Evolutionary conservation across 2,113 vertebrate species (phyloP).

Genomic region (Cichladusa arquata): DNA sequence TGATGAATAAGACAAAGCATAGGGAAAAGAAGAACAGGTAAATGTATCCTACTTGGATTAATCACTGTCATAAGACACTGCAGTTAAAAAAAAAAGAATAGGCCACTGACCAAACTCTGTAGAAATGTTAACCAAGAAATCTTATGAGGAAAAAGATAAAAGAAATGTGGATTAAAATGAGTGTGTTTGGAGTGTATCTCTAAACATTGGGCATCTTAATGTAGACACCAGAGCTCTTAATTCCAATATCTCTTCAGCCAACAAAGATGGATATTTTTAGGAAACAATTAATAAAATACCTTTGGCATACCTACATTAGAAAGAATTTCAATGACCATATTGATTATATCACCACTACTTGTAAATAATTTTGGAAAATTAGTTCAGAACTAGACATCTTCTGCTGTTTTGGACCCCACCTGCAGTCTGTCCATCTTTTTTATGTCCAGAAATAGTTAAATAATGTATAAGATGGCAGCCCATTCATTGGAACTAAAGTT

Average conservation of each 20-base stretch:
- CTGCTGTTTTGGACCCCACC: background rate
- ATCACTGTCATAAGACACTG: background rate
- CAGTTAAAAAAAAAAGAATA: background rate
- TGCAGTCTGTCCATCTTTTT: background rate
- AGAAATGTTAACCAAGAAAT: background rate
- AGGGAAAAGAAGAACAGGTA: background rate
- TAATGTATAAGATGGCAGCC: background rate
- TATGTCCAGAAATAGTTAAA: background rate
- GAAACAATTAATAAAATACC: background rate
- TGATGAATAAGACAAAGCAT: background rate
- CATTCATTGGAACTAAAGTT: background rate
- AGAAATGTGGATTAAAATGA: background rate
- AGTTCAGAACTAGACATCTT: background rate
- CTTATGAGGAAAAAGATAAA: background rate
- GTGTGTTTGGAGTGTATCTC: background rate
- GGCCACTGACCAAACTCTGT: background rate
- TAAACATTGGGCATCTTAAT: background rate
- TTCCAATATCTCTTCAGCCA: background rate
- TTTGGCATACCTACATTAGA: background rate
- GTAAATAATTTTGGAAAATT: background rate
- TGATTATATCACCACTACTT: background rate
- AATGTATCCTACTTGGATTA: background rate
- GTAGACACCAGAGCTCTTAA: background rate
- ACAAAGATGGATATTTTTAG: background rate
- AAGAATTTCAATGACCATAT: background rate